Evolutionary conservation across 1,140 invertebrate genomes (phyloP).

Genomic region (Ceratina japonica): DNA sequence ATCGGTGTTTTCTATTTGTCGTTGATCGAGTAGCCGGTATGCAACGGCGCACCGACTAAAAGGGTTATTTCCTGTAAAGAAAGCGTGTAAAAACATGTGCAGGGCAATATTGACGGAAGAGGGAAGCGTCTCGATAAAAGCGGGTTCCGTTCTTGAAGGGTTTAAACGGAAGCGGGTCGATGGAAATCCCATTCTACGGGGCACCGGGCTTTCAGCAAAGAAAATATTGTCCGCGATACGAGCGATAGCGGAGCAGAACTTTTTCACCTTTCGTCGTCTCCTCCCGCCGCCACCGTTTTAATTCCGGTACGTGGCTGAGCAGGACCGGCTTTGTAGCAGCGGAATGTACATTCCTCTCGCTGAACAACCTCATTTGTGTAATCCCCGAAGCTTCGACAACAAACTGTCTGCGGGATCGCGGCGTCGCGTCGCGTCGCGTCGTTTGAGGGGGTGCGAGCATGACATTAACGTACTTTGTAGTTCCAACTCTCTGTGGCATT

Average conservation of each 20-base stretch:
- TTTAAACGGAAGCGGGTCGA: conserved; percentile 57
- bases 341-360: conserved; percentile 64
- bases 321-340: conserved; percentile 57
- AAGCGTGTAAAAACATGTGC: conserved; percentile 28
- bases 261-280: conserved; percentile 52
- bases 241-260: conserved; percentile 58
- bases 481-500: conserved; percentile 49
- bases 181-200: conserved; percentile 64
- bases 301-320: conserved; percentile 55
- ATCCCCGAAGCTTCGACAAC: conserved; percentile 69
- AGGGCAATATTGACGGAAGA: conserved; percentile 33
- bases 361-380: conserved; percentile 71
- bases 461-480: conserved; percentile 71
- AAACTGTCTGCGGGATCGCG: conserved; percentile 62
- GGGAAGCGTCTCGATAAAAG: conserved; percentile 54
- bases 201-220: conserved; percentile 61
- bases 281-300: conserved; percentile 55
- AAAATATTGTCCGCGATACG: conserved; percentile 63
- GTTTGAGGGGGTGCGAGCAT: conserved; percentile 57
- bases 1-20: too few species aligned
- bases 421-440: conserved; percentile 47
- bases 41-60: background rate
- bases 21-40: too few species aligned
- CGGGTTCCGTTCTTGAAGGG: conserved; percentile 61
- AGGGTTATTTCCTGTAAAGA: conserved; percentile 17